Conservation (phyloP, 2,888 invertebrate species). For the Synanthedon vespiformis region DNA sequence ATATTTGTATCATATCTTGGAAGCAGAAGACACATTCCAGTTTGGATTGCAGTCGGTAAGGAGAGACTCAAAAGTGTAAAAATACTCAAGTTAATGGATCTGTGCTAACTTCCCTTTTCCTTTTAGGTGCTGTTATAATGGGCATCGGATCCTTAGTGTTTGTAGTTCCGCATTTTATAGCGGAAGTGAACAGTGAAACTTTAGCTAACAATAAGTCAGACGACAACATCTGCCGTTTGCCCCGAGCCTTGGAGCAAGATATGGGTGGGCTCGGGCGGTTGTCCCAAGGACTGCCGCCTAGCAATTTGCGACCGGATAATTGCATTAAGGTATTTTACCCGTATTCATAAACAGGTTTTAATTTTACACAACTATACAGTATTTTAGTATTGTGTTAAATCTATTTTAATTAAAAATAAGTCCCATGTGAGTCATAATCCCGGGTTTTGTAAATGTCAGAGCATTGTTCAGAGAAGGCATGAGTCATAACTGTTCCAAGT, state of each 20-base stretch:
- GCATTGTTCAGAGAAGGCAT: no score
- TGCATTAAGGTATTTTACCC: constrained; percentile 74
- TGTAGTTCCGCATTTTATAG: constrained; percentile 92
- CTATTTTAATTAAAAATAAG: no score
- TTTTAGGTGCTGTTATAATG: constrained; percentile 88
- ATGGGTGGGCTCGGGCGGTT: constrained; percentile 80
- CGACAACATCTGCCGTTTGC: constrained; percentile 84
- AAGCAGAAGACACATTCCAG: constrained; percentile 90
- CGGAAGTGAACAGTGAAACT: constrained; percentile 80
- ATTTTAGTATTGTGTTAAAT: no score
- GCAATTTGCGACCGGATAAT: constrained; percentile 81
- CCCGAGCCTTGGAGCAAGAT: constrained; percentile 76
- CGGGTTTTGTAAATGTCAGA: no score
- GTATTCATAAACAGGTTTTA: constrained; percentile 2
- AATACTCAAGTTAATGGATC: no score
- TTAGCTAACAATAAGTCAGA: constrained; percentile 76
- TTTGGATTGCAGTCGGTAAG: constrained; percentile 93
- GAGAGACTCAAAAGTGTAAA: constrained; percentile 1
- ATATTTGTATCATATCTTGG: constrained; percentile 96
- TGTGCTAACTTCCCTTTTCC: neutral
- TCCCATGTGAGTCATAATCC: no score
- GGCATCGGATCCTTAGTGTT: constrained; percentile 93
- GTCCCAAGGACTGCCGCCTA: constrained; percentile 79
- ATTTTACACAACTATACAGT: no score
- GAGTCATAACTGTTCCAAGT: no score